Base-by-base conservation (phyloP, 2,113 vertebrate genomes). In the Ascaphus truei region DNA sequence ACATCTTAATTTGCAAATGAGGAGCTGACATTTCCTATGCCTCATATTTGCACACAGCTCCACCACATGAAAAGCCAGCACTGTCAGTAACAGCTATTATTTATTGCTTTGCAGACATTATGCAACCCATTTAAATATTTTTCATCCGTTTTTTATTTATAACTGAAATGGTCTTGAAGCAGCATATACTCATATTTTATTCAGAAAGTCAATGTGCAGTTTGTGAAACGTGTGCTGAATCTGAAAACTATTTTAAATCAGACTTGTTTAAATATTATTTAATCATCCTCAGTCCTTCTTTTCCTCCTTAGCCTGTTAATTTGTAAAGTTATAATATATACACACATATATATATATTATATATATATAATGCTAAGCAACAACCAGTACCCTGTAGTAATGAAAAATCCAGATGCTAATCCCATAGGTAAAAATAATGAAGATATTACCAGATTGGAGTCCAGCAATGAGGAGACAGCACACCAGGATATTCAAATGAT, bases 1-100 rank as follows among this genome's bases (percentile, higher is more conserved):
- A 93, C 83, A 82, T 95, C 91, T 96, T 92, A 89, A 95, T 96
- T 95, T 94, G 91, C 91, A 94, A 92, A 93, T 92, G 88, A 93
- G 87, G 85, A 84, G 73, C 77, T 88, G 85, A 84, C 85, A 86
- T 90, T 89, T 87, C 80, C 77, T 81, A 81, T 80, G 84, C 79
- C 81, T 82, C 75, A 77, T 85, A 83, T 91, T 88, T 90, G 83
- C 81, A 83, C 80, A 85, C 76, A 69, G 73, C 64, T 72, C 72
- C 50, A 67, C 55, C 61, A 67, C 80, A 87, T 89, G 77, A 86
- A 89, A 89, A 79, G 81, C 79, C 83, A 85, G 85, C 67, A 72
- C 82, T 83, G 86, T 83, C 86, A 88, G 80, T 84, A 66, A 69
- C 77, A 83, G 87, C 81, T 82, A 84, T 83, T 88, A 84, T 86